Evolutionary conservation across 2,888 invertebrate species (phyloP), one percentile per base, ranked within the genome.

Genomic region (Gari tellinella): DNA sequence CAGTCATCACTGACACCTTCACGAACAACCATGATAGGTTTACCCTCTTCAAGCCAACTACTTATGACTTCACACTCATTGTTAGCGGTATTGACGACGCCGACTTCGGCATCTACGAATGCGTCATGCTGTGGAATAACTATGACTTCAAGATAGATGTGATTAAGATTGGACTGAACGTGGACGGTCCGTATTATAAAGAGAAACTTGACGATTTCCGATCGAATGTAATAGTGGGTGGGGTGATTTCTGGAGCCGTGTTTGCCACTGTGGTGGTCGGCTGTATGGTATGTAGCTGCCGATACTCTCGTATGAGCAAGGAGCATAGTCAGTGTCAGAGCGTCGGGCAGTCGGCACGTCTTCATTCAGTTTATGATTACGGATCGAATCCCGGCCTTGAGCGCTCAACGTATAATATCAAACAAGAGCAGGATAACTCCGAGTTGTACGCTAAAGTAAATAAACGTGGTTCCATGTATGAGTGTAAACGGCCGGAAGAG

Each of bases 31-130:
- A 56, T 41, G 23, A 14, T 1, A 63, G 64, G 23, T 58, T 60
- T 5, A 38, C 23, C n/a, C 21, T 78, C 10, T 25, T 60, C n/a
- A 58, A 49, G 8, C 67, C 78, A 0, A 62, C 58, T 10, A 40
- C 51, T 0, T 75, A 65, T 45, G 70, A 61, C 17, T 78, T 78
- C 48, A 57, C 49, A 45, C 49, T 78, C 21, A 40, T 51, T 23
- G 73, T 85, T 37, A 26, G 43, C 0, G 48, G 48, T 14, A 76
- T 80, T 23, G 60, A 75, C 31, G 83, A 83, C 23, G 60, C 25
- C 15, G 85, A 85, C 52, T 85, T 78, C 49, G 85, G 85, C 0
- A 57, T 78, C 19, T 85, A 85, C 38, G 70, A 81, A 66, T 85
- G 85, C 45, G 43, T 76, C 15, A 61, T 81, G 67, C 14, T 78